A percentile compares a stretch with the other conserved stretches of the same genome.
These are phyloP conservation scores for Euura saliciscinereae DNA, from an alignment of 1,140 invertebrate genomes.

Conservation along the genomic window DNA sequence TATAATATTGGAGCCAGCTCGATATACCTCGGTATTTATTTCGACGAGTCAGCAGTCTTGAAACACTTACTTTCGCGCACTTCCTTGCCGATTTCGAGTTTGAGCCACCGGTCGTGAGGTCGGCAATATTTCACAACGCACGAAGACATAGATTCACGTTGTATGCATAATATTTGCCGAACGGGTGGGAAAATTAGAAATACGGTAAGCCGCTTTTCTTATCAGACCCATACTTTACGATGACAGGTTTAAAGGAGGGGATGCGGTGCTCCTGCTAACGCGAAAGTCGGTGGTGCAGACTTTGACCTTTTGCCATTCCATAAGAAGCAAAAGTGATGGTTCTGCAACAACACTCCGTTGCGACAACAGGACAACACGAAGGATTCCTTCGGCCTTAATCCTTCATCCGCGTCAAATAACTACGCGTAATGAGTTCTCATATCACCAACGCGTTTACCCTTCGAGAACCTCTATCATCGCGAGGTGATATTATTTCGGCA, in stretches of 20 bases:
- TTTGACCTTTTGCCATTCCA: background rate
- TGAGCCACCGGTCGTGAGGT: constrained; percentile 47
- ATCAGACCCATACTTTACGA: constrained; percentile 50
- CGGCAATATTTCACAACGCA: constrained; percentile 50
- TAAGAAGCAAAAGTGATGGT: background rate
- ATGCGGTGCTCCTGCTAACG: background rate
- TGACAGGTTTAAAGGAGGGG: constrained; percentile 20
- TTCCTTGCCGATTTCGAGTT: constrained; percentile 41
- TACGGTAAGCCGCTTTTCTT: constrained; percentile 55
- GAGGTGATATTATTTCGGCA: no score
- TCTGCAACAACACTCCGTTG: background rate
- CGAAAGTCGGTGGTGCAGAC: background rate
- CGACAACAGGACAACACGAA: background rate
- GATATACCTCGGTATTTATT: background rate
- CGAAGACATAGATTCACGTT: constrained; percentile 54
- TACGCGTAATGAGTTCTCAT: background rate
- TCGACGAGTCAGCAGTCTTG: background rate
- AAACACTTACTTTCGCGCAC: background rate
- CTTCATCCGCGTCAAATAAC: background rate
- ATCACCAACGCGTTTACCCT: background rate
- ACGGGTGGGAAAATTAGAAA: constrained; percentile 55
- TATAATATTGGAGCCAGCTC: background rate
- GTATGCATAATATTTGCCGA: constrained; percentile 56
- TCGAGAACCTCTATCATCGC: background rate
- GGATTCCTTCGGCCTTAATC: constrained; percentile 1